Percentiles rank a stretch among this genome's conserved stretches.
Conservation (phyloP, 2,888 invertebrate species). For the Sthenelais limicola region DNA sequence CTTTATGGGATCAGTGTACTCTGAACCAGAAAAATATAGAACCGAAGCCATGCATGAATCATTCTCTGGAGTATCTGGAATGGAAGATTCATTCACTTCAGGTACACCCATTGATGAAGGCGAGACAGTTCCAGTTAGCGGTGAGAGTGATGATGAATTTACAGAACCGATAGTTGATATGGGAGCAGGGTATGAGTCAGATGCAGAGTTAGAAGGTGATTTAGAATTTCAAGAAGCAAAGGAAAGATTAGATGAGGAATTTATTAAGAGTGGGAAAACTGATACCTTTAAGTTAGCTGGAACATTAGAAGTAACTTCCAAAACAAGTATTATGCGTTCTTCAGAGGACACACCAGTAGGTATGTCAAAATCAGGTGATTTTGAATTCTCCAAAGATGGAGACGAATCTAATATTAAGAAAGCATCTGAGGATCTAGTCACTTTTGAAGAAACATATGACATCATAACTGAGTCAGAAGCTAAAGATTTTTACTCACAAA, state of each 20-base stretch:
- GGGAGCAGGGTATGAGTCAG: constrained; percentile 35
- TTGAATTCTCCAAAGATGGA: neutral
- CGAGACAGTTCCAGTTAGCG: constrained; percentile 32
- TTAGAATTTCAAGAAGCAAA: constrained; percentile 38
- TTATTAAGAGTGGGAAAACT: constrained; percentile 9
- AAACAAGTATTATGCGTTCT: constrained; percentile 18
- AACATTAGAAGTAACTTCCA: constrained; percentile 35
- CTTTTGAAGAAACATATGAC: constrained; percentile 33
- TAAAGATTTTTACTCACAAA: constrained; percentile 24
- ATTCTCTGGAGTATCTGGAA: constrained; percentile 31
- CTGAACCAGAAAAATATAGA: constrained; percentile 37
- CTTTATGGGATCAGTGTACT: constrained; percentile 25
- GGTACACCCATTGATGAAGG: constrained; percentile 35
- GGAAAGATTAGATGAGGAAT: constrained; percentile 25
- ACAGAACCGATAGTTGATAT: constrained; percentile 24
- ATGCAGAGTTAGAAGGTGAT: constrained; percentile 18
- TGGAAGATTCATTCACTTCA: constrained; percentile 33
- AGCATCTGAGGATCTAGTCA: constrained; percentile 21
- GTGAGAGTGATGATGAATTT: constrained; percentile 30
- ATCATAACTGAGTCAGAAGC: constrained; percentile 29
- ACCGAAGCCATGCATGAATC: constrained; percentile 36
- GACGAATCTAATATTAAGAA: constrained; percentile 16
- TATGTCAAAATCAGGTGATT: neutral
- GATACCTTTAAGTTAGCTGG: constrained; percentile 31
- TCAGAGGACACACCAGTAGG: constrained; percentile 14